Percentiles rank a stretch among this genome's conserved stretches.
Conservation (phyloP, 1,140 invertebrate genomes). For the Drosophila kanapiae region DNA sequence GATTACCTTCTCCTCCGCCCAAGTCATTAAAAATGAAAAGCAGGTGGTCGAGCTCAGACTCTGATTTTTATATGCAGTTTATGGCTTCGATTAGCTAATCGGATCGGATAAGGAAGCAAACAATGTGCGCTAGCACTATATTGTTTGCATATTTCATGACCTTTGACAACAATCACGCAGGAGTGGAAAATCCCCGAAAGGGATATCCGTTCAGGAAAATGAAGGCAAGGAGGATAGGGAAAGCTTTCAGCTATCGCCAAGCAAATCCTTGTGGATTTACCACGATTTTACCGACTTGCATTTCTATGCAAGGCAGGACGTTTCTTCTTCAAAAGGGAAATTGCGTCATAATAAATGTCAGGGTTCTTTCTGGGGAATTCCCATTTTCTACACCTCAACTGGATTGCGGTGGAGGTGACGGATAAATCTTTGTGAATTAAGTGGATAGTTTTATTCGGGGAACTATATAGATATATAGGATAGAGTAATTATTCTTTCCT, state of each 20-base stretch:
- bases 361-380: conserved; percentile 28
- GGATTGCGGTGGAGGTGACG: conserved; percentile 10
- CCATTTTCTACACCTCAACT: neutral
- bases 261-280: conserved; percentile 72
- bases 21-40: conserved; percentile 31
- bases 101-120: conserved; percentile 45
- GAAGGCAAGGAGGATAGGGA: conserved; percentile 5
- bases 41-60: conserved; percentile 14
- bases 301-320: conserved; percentile 53
- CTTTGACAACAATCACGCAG: conserved; percentile 30
- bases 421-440: conserved; percentile 11
- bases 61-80: conserved; percentile 37
- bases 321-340: conserved; percentile 23
- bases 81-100: conserved; percentile 73
- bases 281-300: conserved; percentile 69
- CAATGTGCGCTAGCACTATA: conserved; percentile 30
- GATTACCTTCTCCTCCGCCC: neutral
- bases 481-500: too few species aligned
- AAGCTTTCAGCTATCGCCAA: conserved; percentile 71
- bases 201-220: conserved; percentile 16
- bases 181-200: conserved; percentile 56
- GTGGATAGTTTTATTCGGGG: conserved; percentile 7
- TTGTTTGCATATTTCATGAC: conserved; percentile 72
- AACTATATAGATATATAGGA: neutral
- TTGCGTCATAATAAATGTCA: conserved; percentile 64